Conservation (phyloP, 1,140 invertebrate species). For the Listronotus bonariensis region DNA sequence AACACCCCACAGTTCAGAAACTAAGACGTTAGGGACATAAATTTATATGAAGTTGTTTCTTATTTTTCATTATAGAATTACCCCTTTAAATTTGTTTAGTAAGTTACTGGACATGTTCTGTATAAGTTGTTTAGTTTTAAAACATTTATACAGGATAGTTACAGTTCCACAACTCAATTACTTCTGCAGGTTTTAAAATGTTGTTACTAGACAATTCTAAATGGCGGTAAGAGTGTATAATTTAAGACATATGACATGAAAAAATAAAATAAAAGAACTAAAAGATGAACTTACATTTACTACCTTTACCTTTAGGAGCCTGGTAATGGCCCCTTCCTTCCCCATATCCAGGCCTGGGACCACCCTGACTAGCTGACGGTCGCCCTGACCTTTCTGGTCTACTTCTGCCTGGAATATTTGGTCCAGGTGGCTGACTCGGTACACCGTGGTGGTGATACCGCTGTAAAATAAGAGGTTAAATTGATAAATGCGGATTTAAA, state of each 20-base stretch:
- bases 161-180: too few species aligned
- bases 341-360: constrained; percentile 69
- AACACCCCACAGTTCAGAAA: too few species aligned
- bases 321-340: constrained; percentile 76
- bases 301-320: constrained; percentile 67
- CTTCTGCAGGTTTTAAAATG: too few species aligned
- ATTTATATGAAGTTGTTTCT: too few species aligned
- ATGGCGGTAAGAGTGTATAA: neutral
- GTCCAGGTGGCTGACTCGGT: neutral
- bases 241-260: neutral
- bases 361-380: constrained; percentile 58
- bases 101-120: too few species aligned
- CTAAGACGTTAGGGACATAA: too few species aligned
- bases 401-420: constrained; percentile 50
- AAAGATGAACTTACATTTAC: constrained; percentile 35
- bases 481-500: too few species aligned
- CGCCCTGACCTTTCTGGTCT: constrained; percentile 47
- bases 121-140: too few species aligned
- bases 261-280: constrained; percentile 26
- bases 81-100: too few species aligned
- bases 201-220: neutral
- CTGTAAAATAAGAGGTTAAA: constrained; percentile 13
- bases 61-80: too few species aligned
- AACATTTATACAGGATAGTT: too few species aligned
- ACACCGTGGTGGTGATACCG: constrained; percentile 28